These are phyloP conservation scores for Larimichthys crocea DNA, from an alignment of 2,113 vertebrate species.

Conservation along the genomic window DNA sequence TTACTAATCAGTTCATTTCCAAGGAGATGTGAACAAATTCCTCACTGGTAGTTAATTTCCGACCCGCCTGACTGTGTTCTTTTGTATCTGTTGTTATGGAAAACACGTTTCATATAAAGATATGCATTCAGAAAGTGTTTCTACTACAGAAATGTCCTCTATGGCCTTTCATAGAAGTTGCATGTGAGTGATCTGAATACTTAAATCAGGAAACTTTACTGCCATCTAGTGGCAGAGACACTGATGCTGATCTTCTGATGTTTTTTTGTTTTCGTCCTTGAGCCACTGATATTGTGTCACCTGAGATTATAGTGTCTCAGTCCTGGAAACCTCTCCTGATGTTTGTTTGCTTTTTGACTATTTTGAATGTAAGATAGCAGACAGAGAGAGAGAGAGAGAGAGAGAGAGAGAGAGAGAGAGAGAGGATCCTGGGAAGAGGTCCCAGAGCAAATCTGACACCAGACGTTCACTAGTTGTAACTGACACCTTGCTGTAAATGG, in stretches of 20 bases:
- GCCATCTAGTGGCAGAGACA: conserved; percentile 44
- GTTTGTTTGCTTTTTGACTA: neutral
- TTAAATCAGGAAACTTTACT: conserved; percentile 26
- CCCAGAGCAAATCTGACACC: neutral
- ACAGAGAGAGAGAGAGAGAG: neutral
- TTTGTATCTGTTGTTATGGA: neutral
- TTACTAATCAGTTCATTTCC: neutral
- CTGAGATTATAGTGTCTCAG: neutral
- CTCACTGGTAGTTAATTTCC: too few relatives aligned
- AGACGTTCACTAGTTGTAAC: neutral
- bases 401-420: neutral
- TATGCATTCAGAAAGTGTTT: neutral
- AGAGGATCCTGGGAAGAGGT: neutral
- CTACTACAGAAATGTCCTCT: neutral
- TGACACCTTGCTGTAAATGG: neutral
- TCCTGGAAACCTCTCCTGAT: neutral
- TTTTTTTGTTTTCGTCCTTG: neutral
- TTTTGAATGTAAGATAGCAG: neutral
- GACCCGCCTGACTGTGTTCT: neutral
- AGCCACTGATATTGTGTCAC: too few relatives aligned
- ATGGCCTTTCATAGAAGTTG: neutral
- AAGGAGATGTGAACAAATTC: neutral
- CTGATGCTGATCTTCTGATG: neutral
- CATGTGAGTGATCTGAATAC: neutral
- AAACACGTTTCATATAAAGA: neutral